phyloP scores from a whole-genome alignment of 1,140 invertebrate species.

The Samia ricini region DNA sequence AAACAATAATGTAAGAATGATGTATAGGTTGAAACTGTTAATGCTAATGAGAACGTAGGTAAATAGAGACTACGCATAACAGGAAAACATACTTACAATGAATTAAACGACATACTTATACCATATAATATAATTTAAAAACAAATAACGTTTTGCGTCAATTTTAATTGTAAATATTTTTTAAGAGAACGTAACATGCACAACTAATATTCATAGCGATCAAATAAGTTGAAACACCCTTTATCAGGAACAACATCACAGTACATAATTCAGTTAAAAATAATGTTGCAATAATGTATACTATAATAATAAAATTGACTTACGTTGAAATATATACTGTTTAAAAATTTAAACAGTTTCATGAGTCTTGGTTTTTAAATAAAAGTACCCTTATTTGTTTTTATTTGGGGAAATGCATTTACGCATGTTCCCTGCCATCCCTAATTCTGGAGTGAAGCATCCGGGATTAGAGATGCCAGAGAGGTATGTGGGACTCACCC shows the following conservation, averaged over 20 bases:
- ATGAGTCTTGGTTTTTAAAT: too few species aligned
- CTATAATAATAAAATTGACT: too few species aligned
- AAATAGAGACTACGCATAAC: slow-evolving; percentile 1
- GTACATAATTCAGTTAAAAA: neutral
- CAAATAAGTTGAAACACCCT: neutral
- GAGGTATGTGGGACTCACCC: too few species aligned
- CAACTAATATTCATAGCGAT: neutral
- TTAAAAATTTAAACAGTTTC: too few species aligned
- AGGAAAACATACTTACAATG: slow-evolving; percentile 6
- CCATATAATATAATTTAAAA: neutral
- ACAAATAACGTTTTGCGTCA: slow-evolving; percentile 5
- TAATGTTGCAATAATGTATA: neutral
- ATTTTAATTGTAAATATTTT: slow-evolving; percentile 4
- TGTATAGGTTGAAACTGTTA: neutral
- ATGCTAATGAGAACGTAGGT: neutral
- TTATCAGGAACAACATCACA: neutral
- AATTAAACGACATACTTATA: slow-evolving; percentile 5
- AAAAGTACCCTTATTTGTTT: too few species aligned
- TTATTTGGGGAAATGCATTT: too few species aligned
- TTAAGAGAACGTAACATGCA: neutral
- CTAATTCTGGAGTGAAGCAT: too few species aligned
- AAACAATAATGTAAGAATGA: neutral
- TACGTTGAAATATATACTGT: too few species aligned
- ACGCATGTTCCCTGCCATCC: too few species aligned
- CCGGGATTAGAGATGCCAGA: too few species aligned